Evolutionary conservation across 2,888 invertebrate species (phyloP).

Genomic region (Amphipyra tragopoginis): DNA sequence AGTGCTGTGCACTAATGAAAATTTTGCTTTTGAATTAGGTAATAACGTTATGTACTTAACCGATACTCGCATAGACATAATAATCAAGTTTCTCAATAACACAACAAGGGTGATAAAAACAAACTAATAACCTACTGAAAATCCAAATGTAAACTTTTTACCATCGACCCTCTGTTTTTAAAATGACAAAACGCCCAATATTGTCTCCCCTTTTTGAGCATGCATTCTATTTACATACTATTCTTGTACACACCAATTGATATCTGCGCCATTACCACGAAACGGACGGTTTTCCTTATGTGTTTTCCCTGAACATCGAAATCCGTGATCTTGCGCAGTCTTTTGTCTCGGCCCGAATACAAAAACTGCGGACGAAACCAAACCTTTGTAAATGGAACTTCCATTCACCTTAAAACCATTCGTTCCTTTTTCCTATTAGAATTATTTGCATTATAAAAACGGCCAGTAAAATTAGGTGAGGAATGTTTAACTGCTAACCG

Average conservation of each 20-base stretch:
- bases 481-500: constrained; percentile 53
- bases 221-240: constrained; percentile 49
- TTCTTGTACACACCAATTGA: constrained; percentile 49
- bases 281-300: constrained; percentile 42
- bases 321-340: constrained; percentile 23
- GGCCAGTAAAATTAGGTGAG: constrained; percentile 48
- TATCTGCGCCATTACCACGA: constrained; percentile 43
- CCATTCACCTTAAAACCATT: constrained; percentile 24
- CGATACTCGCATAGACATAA: neutral
- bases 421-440: constrained; percentile 10
- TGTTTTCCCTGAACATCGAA: constrained; percentile 27
- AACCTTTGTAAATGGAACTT: constrained; percentile 12
- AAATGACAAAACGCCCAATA: constrained; percentile 49
- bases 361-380: constrained; percentile 28
- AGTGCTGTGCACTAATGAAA: neutral
- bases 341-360: constrained; percentile 25
- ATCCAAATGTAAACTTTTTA: constrained; percentile 33
- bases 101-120: constrained; percentile 11
- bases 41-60: no score
- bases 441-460: constrained; percentile 42
- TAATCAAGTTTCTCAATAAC: neutral
- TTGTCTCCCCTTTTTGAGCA: constrained; percentile 44
- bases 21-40: no score
- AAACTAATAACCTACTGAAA: constrained; percentile 8
- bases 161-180: constrained; percentile 48